Evolutionary conservation across 2,797 vertebrate genomes (phyloP).

Genomic region (Eupleurogrammus muticus): DNA sequence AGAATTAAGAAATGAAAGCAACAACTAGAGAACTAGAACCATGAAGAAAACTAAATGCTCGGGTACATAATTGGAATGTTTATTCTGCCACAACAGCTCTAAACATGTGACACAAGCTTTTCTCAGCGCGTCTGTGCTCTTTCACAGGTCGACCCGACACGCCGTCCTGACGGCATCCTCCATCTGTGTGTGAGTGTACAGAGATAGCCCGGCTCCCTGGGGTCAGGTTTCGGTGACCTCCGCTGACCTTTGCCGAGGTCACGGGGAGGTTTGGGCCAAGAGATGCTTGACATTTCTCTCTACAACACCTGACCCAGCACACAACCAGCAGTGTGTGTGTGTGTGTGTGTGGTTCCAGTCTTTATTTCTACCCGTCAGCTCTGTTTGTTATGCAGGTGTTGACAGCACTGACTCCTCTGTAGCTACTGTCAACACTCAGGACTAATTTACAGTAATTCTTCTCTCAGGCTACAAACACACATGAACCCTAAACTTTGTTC

Average conservation of each 20-base stretch:
- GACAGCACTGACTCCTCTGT: conserved; percentile 41
- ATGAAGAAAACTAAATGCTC: not conserved
- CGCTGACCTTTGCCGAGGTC: conserved; percentile 65
- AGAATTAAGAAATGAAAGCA: not conserved
- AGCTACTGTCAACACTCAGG: not conserved
- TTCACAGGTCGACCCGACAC: conserved; percentile 42
- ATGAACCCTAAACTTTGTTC: not conserved
- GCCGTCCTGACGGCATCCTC: conserved; percentile 32
- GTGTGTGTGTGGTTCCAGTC: conserved; percentile 1
- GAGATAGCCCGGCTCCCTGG: conserved; percentile 49
- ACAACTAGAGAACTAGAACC: not conserved
- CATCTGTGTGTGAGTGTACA: conserved; percentile 20
- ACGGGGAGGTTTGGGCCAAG: conserved; percentile 67
- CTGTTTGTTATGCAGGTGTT: conserved; percentile 17
- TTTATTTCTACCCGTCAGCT: conserved; percentile 12
- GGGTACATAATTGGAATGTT: not conserved
- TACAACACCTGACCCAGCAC: conserved; percentile 61
- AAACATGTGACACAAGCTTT: conserved; percentile 12
- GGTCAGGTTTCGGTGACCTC: conserved; percentile 67
- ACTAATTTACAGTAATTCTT: not conserved
- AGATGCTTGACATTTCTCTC: conserved; percentile 78
- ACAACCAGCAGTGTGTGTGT: conserved; percentile 26
- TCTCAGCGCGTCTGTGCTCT: conserved; percentile 25
- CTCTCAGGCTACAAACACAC: not conserved
- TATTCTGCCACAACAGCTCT: not conserved